Conservation (phyloP, 2,888 invertebrate species). For the Caenorhabditis becei region DNA sequence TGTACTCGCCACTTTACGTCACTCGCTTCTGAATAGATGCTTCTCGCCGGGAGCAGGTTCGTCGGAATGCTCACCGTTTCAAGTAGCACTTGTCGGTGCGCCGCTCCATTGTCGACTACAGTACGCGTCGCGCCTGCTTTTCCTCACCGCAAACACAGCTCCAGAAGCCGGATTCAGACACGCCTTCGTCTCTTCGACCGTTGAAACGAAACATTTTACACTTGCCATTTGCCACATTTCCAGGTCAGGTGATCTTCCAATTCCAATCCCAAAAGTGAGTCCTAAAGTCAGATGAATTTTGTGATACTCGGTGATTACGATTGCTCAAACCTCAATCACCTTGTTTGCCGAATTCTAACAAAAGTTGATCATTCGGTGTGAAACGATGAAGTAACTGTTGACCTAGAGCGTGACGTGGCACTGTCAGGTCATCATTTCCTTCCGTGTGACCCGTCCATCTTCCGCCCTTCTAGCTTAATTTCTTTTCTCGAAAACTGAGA, state of each 20-base stretch:
- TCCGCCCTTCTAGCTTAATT: constrained; percentile 15
- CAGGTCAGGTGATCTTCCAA: background rate
- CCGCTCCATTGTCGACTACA: background rate
- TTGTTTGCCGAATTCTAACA: no score
- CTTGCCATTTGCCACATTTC: constrained; percentile 1
- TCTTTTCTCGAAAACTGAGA: constrained; percentile 9
- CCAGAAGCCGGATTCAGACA: constrained; percentile 10
- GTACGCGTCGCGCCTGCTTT: constrained; percentile 7
- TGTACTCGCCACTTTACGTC: constrained; percentile 12
- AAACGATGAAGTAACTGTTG: background rate
- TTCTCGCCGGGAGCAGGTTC: constrained; percentile 9
- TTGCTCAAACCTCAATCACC: no score
- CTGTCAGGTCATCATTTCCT: constrained; percentile 16
- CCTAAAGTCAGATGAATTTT: no score
- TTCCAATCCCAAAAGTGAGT: background rate
- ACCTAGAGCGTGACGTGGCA: constrained; percentile 6
- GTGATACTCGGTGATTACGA: no score
- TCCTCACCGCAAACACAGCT: constrained; percentile 2
- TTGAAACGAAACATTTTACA: constrained; percentile 8
- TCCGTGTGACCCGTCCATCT: constrained; percentile 15
- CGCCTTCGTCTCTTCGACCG: constrained; percentile 3
- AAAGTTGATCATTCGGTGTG: no score
- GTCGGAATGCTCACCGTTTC: constrained; percentile 13
- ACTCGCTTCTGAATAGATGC: background rate
- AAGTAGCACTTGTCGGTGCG: constrained; percentile 17